These are phyloP conservation scores for Sciaenops ocellatus DNA, from an alignment of 2,797 vertebrate species.

Conservation along the genomic window DNA sequence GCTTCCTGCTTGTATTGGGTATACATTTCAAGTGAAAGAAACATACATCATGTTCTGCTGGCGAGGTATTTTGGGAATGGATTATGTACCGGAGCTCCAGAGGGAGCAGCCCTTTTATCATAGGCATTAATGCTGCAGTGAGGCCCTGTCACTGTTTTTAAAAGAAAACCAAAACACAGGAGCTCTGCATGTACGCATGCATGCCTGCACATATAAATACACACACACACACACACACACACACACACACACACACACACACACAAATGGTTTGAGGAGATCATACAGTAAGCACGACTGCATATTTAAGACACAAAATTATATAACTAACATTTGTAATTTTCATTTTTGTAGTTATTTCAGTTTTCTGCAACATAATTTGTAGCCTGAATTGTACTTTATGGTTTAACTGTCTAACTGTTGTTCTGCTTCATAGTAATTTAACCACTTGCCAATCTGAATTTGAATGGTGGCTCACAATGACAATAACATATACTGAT, in stretches of 20 bases:
- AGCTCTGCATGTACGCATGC: conserved; percentile 37
- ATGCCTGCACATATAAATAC: conserved; percentile 29
- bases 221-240: conserved; percentile 18
- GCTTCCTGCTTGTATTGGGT: conserved; percentile 56
- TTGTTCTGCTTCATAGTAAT: background rate
- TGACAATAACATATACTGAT: background rate
- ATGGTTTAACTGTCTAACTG: background rate
- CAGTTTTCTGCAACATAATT: conserved; percentile 15
- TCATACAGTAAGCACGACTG: conserved; percentile 18
- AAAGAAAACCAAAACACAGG: conserved; percentile 57
- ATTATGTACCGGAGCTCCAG: conserved; percentile 58
- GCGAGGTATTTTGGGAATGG: conserved; percentile 73
- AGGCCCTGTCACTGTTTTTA: conserved; percentile 61
- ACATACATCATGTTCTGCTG: conserved; percentile 70
- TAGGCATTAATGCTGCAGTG: conserved; percentile 66
- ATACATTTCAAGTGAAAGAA: conserved; percentile 67
- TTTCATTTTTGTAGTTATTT: conserved; percentile 29
- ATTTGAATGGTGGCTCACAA: background rate
- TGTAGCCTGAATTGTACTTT: conserved; percentile 3
- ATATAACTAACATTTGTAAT: conserved; percentile 15
- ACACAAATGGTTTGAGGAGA: conserved; percentile 7
- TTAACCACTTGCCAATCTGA: background rate
- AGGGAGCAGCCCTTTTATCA: conserved; percentile 73
- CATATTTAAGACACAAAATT: conserved; percentile 30
- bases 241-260: conserved; percentile 12